Percentiles rank a stretch among this genome's conserved stretches.
These are phyloP conservation scores for Ispidina picta DNA, from an alignment of 2,797 vertebrate genomes.

Conservation along the genomic window DNA sequence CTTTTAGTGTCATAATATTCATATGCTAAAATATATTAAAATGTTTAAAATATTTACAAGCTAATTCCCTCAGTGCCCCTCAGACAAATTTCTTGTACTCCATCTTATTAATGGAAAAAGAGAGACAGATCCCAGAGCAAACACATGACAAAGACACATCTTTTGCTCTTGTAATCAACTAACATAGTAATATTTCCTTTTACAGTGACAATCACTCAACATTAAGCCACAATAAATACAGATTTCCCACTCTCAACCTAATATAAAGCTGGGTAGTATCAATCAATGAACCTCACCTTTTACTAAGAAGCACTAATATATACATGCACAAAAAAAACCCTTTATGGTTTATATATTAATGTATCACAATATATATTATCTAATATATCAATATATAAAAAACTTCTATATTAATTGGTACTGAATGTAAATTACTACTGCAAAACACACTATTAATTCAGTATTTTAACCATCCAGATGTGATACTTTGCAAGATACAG, in stretches of 20 bases:
- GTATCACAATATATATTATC: too few relatives aligned
- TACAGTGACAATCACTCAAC: not conserved
- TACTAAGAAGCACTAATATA: not conserved
- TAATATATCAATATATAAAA: too few relatives aligned
- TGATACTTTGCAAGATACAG: not conserved
- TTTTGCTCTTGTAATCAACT: not conserved
- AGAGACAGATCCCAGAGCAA: conserved; percentile 14
- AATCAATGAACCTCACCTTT: not conserved
- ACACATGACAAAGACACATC: not conserved
- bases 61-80: not conserved
- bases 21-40: not conserved
- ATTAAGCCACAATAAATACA: not conserved
- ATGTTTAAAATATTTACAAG: not conserved
- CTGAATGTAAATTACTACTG: not conserved
- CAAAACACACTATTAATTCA: not conserved
- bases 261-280: not conserved
- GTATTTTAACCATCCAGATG: not conserved
- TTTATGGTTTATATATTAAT: too few relatives aligned
- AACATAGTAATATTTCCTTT: not conserved
- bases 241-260: not conserved
- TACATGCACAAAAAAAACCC: not conserved
- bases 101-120: not conserved
- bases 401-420: not conserved
- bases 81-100: not conserved
- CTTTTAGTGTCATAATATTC: not conserved